Base-by-base conservation (phyloP, 2,113 vertebrate genomes). In the Pseudopodoces humilis region DNA sequence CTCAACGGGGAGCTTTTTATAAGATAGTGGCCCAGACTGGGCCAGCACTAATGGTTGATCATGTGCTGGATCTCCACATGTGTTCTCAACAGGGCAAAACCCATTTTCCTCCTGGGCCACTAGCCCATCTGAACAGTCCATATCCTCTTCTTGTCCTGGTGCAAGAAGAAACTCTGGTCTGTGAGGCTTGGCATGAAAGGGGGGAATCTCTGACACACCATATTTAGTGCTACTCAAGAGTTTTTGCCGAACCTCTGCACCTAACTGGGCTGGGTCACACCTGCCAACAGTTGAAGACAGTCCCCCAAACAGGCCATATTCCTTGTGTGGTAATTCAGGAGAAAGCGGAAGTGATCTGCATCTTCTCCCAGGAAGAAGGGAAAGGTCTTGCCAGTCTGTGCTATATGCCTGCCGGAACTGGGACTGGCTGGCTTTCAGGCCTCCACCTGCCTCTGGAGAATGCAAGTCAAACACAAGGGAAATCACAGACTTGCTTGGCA, bases 401-500 rank as follows among this genome's bases (percentile, higher is more conserved):
- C 94, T 37, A 37, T 72, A 96, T 1, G 64, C 55, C 81, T 92
- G 97, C 84, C 95, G 92, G 17, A 95, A 88, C 35, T 96, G 96
- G 7, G 96, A 88, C 43, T 96, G 95, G 87, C 95, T 97, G 47
- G 94, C 86, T 93, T 98, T 98, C 39, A 78, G 88, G 59, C 67
- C 81, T 46, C 92, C 94, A 31, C 97, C 97, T 14, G 98, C 97
- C 39, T 98, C 98, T 28, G 98, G 98, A 16, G 99, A 99, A 94
- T 98, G 98, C 63, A 99, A 96, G 96, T 99, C 99, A 79, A 99
- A 99, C 96, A 99, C 98, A 3, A 99, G 98, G 44, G 99, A 99
- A 96, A 99, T 99, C 80, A 99, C 99, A 0, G 99, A 99, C 96
- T 99, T 99, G 98, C 99, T 99, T 90, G 99, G 99, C 91, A 99